Percentiles rank a stretch among this genome's conserved stretches.
Conservation (phyloP, 2,888 invertebrate species). For the Axea sp. region DNA sequence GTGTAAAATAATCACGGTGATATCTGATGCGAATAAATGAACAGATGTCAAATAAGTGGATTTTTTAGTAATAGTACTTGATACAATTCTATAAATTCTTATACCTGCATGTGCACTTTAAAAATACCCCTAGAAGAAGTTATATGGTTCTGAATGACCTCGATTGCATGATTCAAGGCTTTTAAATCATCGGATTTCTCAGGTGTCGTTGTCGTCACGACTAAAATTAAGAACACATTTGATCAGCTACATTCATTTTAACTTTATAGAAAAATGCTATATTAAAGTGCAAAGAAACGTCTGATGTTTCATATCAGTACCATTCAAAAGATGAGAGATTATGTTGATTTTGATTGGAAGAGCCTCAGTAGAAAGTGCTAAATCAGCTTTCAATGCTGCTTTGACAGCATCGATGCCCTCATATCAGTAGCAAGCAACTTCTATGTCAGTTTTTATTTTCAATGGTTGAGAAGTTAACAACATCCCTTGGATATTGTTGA, state of each 20-base stretch:
- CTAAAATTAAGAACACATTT: slow-evolving; percentile 80
- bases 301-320: slow-evolving; percentile 78
- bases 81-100: not conserved
- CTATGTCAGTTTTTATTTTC: slow-evolving; percentile 95
- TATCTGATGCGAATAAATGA: too few relatives aligned
- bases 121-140: slow-evolving; percentile 66
- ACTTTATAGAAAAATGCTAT: too few relatives aligned
- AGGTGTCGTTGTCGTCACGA: slow-evolving; percentile 98
- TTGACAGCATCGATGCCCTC: slow-evolving; percentile 99
- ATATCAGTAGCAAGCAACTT: slow-evolving; percentile 96
- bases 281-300: too few relatives aligned
- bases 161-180: slow-evolving; percentile 93
- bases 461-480: slow-evolving; percentile 98
- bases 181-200: slow-evolving; percentile 96
- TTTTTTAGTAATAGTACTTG: too few relatives aligned
- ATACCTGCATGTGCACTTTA: slow-evolving; percentile 42
- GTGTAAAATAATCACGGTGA: too few relatives aligned
- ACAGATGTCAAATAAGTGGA: too few relatives aligned
- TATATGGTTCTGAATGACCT: slow-evolving; percentile 91
- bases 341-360: slow-evolving; percentile 99
- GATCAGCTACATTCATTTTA: too few relatives aligned
- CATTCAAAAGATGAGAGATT: slow-evolving; percentile 98
- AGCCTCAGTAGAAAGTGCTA: slow-evolving; percentile 93
- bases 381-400: slow-evolving; percentile 92
- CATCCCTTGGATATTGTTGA: slow-evolving; percentile 97